Evolutionary conservation across 2,888 invertebrate species (phyloP), one percentile per base, ranked within the genome.

Genomic region (Synergus itoensis): DNA sequence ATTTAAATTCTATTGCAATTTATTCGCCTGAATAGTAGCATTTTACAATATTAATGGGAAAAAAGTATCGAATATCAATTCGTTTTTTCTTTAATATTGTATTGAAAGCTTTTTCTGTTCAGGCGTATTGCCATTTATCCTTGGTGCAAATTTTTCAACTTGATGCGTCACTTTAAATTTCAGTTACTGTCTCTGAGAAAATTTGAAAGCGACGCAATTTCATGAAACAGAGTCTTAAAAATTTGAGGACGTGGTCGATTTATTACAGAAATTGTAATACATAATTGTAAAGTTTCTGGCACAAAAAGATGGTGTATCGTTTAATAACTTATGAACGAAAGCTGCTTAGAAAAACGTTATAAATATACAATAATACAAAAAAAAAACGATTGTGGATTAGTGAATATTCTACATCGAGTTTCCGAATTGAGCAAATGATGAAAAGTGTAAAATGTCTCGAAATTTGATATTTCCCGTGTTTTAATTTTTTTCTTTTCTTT

Each of bases 251-350:
- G 36, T 57, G 53, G 53, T 40, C 73, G 53, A 73, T 73, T 73
- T 36, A 73, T 57, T 73, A 53, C 53, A 73, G 53, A 57, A 73
- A 36, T 48, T 69, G 69, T 9, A 48, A 11, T 73, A 53, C 53
- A 73, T 84, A 80, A 83, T 80, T 12, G 78, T 84, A 84, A 83
- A 84, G 82, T 84, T 83, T 87, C 87, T 88, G 88, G 88, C 88
- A 88, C 88, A 84, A 80, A 73, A 73, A n/a, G 53, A 73, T 28
- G 21, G 16, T 73, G n/a, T 53, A 53, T 69, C n/a, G 1, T 4
- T 14, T 21, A 67, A 45, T 53, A 73, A 73, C 53, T 69, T 45
- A 69, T 73, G 78, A 82, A 80, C 75, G 79, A 80, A 82, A 83
- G 77, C 81, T 80, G 73, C 77, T 79, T 77, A 77, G 64, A 83